Conservation (phyloP, 35 echinoderm and acorn worm species). For the Amphiura filiformis region DNA sequence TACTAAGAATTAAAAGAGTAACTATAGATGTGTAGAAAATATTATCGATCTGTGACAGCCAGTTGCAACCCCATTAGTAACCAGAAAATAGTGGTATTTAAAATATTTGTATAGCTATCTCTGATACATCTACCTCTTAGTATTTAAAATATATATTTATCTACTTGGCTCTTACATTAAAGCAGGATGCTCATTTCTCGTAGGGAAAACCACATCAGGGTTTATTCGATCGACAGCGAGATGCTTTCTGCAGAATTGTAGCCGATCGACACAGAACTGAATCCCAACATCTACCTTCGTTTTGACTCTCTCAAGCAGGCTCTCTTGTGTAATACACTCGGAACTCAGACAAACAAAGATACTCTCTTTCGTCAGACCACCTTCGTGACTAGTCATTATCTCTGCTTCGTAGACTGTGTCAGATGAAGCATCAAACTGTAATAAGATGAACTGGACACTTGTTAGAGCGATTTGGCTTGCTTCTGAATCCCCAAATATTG, state of each 20-base stretch:
- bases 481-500: slow-evolving; percentile 47
- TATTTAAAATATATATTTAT: no score
- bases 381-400: not conserved
- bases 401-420: not conserved
- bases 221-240: slow-evolving; percentile 45
- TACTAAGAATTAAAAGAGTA: no score
- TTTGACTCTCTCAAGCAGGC: not conserved
- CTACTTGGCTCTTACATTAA: not conserved
- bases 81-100: no score
- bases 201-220: slow-evolving; percentile 50
- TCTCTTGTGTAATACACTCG: not conserved
- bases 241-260: slow-evolving; percentile 59
- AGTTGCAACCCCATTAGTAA: no score
- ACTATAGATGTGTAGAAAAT: no score
- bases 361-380: not conserved
- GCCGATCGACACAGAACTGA: slow-evolving; percentile 58
- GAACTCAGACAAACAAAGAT: not conserved
- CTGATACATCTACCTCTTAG: no score
- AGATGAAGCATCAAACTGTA: slow-evolving; percentile 19
- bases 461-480: slow-evolving; percentile 45
- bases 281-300: not conserved
- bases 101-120: no score
- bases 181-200: slow-evolving; percentile 22
- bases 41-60: no score
- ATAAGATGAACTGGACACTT: slow-evolving; percentile 24